Conservation (phyloP, 2,797 vertebrate species). For the Gymnoscopelus microlampas region DNA sequence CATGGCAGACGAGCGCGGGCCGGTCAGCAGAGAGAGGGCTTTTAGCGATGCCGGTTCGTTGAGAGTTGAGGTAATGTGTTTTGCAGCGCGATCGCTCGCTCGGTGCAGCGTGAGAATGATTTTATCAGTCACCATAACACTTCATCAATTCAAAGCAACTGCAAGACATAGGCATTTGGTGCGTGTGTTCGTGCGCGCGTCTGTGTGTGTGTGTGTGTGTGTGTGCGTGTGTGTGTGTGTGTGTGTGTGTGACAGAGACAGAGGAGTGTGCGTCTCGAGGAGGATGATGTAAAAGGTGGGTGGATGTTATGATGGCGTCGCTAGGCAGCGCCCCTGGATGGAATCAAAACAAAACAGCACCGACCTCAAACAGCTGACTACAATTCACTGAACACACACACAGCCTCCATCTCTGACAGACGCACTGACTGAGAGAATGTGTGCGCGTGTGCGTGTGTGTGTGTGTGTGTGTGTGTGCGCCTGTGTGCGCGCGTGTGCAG, state of each 20-base stretch:
- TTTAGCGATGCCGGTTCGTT: no score
- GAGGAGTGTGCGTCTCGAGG: conserved; percentile 32
- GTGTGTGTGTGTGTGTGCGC: background rate
- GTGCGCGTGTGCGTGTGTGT: background rate
- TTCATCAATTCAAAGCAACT: no score
- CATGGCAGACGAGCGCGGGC: no score
- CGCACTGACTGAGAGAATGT: conserved; percentile 1
- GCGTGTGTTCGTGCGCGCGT: background rate
- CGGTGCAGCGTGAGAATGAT: no score
- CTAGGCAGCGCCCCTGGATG: conserved; percentile 34
- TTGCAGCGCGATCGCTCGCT: no score
- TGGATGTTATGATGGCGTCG: conserved; percentile 53
- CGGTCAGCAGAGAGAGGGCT: no score
- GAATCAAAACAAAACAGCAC: conserved; percentile 52
- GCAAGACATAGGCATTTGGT: no score
- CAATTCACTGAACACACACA: no score
- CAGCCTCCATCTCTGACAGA: no score
- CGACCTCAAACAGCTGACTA: background rate
- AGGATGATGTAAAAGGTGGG: conserved; percentile 54
- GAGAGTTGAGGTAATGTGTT: no score
- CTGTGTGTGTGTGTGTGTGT: conserved; percentile 5
- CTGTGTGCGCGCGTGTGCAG: background rate
- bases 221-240: conserved; percentile 2
- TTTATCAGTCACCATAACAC: no score
- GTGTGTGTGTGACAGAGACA: conserved; percentile 26